Percentiles rank a stretch among this genome's conserved stretches.
Evolutionary conservation across 2,888 invertebrate species (phyloP).

Genomic region (Epinotia nisella): DNA sequence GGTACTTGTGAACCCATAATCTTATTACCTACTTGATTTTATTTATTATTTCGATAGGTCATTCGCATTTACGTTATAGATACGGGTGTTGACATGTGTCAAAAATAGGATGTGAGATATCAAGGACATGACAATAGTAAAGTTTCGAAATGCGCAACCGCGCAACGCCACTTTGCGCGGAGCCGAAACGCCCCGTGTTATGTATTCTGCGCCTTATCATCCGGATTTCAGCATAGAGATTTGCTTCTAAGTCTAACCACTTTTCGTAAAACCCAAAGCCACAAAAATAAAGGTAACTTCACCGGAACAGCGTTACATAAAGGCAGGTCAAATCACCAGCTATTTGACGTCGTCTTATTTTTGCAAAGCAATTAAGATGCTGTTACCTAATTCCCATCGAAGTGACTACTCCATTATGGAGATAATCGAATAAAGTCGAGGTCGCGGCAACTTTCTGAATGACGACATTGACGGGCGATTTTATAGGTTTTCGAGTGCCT

Average conservation of each 20-base stretch:
- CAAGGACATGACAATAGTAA: no score
- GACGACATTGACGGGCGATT: constrained; percentile 1
- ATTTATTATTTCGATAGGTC: no score
- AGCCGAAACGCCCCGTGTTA: no score
- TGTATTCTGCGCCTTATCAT: no score
- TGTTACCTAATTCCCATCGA: constrained; percentile 40
- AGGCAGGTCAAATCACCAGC: constrained; percentile 20
- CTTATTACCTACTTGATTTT: no score
- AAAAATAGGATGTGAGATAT: no score
- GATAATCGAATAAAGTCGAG: constrained; percentile 42
- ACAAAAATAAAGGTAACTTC: constrained; percentile 9
- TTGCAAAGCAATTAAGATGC: constrained; percentile 30
- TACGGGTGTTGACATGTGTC: no score
- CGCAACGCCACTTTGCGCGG: no score
- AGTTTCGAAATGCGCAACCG: no score
- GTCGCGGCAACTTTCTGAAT: constrained; percentile 38
- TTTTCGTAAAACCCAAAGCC: background rate
- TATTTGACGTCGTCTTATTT: constrained; percentile 21
- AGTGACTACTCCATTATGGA: constrained; percentile 46
- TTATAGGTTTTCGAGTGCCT: constrained; percentile 3
- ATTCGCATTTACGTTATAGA: no score
- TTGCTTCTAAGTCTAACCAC: background rate
- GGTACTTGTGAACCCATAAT: no score
- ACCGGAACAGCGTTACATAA: constrained; percentile 30
- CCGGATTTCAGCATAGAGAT: background rate